Base-by-base conservation (phyloP, 1,140 invertebrate genomes). In the Lepidostoma basale region DNA sequence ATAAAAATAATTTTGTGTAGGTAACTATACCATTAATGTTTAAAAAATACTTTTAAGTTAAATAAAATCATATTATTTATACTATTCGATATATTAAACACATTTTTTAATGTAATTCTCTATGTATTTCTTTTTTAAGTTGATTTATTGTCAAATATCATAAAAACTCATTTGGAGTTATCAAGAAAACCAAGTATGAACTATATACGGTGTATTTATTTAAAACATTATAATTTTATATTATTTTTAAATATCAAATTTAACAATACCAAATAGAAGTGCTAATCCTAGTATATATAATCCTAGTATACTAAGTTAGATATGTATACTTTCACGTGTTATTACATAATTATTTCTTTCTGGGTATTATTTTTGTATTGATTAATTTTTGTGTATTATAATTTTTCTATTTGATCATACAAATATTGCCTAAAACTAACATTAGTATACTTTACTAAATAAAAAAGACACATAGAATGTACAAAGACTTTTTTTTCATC, bases 181-280 rank as follows among this genome's bases (percentile, higher is more conserved):
- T n/a, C n/a, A n/a, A n/a, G n/a, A n/a, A n/a, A n/a, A n/a, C n/a
- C n/a, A n/a, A n/a, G n/a, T n/a, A n/a, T n/a, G n/a, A n/a, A n/a
- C n/a, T n/a, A n/a, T n/a, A n/a, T n/a, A n/a, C n/a, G n/a, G n/a
- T n/a, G n/a, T n/a, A n/a, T n/a, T n/a, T n/a, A n/a, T n/a, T n/a
- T n/a, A n/a, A n/a, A n/a, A n/a, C n/a, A n/a, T n/a, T n/a, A n/a
- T n/a, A n/a, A n/a, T n/a, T n/a, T n/a, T n/a, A n/a, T n/a, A n/a
- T n/a, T n/a, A n/a, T n/a, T 28, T 26, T 30, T 44, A 56, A 66
- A 54, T 62, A 42, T 70, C 33, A n/a, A 68, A 18, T 68, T 67
- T 72, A 72, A 72, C 70, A 69, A 72, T 69, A 72, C 70, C 70
- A 72, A 72, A 72, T 72, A 72, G 67, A 69, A 40, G 69, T 68